Evolutionary conservation across 2,113 vertebrate species (phyloP), one percentile per base, ranked within the genome.

Genomic region (Salvator merianae): DNA sequence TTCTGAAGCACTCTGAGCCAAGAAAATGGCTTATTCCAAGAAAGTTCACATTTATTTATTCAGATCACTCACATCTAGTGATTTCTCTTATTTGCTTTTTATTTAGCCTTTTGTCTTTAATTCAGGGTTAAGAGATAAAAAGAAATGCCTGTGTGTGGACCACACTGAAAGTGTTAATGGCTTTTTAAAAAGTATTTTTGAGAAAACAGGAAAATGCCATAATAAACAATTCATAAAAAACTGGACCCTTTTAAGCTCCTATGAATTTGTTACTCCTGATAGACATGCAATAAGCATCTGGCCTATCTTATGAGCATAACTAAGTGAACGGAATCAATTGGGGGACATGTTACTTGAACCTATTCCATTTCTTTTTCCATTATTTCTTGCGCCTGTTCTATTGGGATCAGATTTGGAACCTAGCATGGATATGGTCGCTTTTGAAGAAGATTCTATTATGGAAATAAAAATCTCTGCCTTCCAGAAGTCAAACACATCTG

Each of bases 401-500:
- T 26, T 55, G 77, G 32, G 75, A 83, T 62, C 63, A 62, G 47
- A 16, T 71, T 83, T 85, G 88, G 83, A 83, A 65, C 28, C 71
- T 43, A 82, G 70, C 38, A 78, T 4, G 5, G 7, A 16, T 2
- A 4, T 6, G 20, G 68, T 63, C 24, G 82, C 83, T 68, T 88
- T 77, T 74, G 76, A 50, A n/a, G 90, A 92, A 10, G 86, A 88
- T 84, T 88, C 81, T 88, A 12, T 83, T 88, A 38, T 69, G 70
- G 65, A 47, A 59, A 87, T 43, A 59, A 79, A 79, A 79, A 73
- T 34, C 22, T 0, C 38, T 85, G 83, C 73, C 6, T 91, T 90
- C 91, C 70, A 30, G 90, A 89, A 88, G 81, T 83, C 30, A 36
- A 88, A 79, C 89, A 86, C 88, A 90, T 90, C 90, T 94, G 93